Base-by-base conservation (phyloP, 1,140 invertebrate genomes). In the Drosophila bipectinata region DNA sequence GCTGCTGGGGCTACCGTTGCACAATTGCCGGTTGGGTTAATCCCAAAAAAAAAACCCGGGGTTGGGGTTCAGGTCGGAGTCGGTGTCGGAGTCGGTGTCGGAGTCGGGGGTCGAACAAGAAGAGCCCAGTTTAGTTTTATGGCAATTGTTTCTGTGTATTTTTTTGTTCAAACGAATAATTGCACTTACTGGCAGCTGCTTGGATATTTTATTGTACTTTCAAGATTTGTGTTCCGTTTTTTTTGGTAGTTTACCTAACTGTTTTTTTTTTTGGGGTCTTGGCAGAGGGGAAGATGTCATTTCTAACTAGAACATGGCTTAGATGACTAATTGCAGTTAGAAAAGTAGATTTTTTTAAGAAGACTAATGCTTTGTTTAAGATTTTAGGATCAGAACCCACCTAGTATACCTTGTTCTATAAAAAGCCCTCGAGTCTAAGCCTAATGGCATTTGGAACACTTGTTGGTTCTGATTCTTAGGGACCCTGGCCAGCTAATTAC, bases 141-240 rank as follows among this genome's bases (percentile, higher is more conserved):
- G 79, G 47, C 77, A 77, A 87, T 81, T 84, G 81, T 64, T 85
- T 73, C 30, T 55, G 34, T 47, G 47, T 30, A 2, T n/a, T 39
- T 28, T 15, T 34, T 18, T 37, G 32, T 53, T 53, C 37, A 14
- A 67, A 53, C 6, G 9, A 30, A 30, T 75, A 75, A 75, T 75
- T 66, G 53, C 39, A 72, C 18, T 53, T 10, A 7, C 28, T 37
- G 51, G 12, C 14, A 34, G 28, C 30, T 15, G 51, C 12, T 18
- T 44, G 14, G n/a, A 18, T 44, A 37, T 37, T 30, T 53, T 53
- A 47, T 3, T 12, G 18, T 15, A 24, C 51, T 53, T 7, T 6
- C 15, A 18, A 18, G 28, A 30, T 18, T 14, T 15, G 1, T 30
- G 59, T 52, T 30, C 59, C 47, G 63, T 67, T 32, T 34, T 32